These are phyloP conservation scores for Globodera ellingtonae DNA, from an alignment of 1,140 invertebrate species.

Conservation along the genomic window DNA sequence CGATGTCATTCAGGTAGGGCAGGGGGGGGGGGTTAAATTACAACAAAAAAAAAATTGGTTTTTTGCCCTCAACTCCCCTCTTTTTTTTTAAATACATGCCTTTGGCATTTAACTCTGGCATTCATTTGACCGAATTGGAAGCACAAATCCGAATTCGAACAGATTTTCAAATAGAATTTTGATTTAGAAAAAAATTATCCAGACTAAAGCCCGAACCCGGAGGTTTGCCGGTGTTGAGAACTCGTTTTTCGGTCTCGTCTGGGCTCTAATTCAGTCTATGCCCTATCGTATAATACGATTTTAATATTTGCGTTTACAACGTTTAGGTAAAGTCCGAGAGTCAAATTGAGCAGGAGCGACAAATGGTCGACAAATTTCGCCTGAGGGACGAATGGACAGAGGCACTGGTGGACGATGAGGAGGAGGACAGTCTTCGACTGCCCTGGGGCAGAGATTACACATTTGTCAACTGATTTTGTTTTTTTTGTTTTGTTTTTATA, in stretches of 20 bases:
- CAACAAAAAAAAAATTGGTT: too few relatives aligned
- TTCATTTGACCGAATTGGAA: neutral
- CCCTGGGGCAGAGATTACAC: slow-evolving; percentile 48
- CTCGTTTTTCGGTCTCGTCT: too few relatives aligned
- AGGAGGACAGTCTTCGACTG: slow-evolving; percentile 38
- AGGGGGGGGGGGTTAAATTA: too few relatives aligned
- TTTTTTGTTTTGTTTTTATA: neutral
- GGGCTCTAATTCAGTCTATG: too few relatives aligned
- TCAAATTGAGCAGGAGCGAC: neutral
- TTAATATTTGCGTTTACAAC: neutral
- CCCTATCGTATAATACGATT: too few relatives aligned
- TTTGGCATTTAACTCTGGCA: too few relatives aligned
- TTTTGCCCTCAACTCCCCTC: too few relatives aligned
- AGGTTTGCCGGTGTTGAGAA: too few relatives aligned
- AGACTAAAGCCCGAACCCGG: too few relatives aligned
- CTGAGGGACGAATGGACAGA: slow-evolving; percentile 9
- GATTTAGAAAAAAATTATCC: neutral
- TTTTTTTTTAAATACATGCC: too few relatives aligned
- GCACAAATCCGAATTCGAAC: neutral
- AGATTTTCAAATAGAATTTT: slow-evolving; percentile 14
- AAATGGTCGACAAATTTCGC: slow-evolving; percentile 2
- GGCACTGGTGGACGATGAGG: neutral
- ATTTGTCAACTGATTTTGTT: neutral
- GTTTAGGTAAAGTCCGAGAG: neutral
- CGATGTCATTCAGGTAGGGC: slow-evolving; percentile 34